Evolutionary conservation across 2,888 invertebrate species (phyloP).

Genomic region (Mellilla xanthometata): DNA sequence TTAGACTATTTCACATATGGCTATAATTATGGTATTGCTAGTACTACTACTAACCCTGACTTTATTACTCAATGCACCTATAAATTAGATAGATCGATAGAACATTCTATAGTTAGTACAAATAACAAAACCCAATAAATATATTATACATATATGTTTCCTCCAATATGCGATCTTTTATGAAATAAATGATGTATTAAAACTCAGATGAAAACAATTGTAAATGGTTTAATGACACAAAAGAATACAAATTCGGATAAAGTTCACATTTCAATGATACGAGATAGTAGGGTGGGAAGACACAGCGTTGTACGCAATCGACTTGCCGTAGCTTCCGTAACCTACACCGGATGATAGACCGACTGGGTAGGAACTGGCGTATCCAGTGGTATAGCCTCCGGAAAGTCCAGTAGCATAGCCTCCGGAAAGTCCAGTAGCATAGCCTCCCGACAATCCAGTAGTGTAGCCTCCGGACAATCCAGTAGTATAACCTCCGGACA

Average conservation of each 20-base stretch:
- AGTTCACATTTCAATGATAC: conserved; percentile 19
- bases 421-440: conserved; percentile 4
- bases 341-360: conserved; percentile 6
- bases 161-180: no score
- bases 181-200: no score
- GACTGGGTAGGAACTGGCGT: conserved; percentile 2
- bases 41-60: no score
- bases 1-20: no score
- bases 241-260: conserved; percentile 2
- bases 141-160: no score
- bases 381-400: conserved; percentile 7
- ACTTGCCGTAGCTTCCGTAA: conserved; percentile 23
- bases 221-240: conserved; percentile 14
- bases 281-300: conserved; percentile 22
- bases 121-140: no score
- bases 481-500: background rate
- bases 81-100: no score
- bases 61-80: no score
- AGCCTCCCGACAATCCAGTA: conserved; percentile 12
- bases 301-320: conserved; percentile 26
- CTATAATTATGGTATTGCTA: no score
- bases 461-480: conserved; percentile 4
- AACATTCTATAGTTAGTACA: no score
- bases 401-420: background rate
- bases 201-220: conserved; percentile 13